A percentile compares a stretch with the other conserved stretches of the same genome.
phyloP scores from a whole-genome alignment of 2,888 invertebrate species.

The Dynastes hyllus region DNA sequence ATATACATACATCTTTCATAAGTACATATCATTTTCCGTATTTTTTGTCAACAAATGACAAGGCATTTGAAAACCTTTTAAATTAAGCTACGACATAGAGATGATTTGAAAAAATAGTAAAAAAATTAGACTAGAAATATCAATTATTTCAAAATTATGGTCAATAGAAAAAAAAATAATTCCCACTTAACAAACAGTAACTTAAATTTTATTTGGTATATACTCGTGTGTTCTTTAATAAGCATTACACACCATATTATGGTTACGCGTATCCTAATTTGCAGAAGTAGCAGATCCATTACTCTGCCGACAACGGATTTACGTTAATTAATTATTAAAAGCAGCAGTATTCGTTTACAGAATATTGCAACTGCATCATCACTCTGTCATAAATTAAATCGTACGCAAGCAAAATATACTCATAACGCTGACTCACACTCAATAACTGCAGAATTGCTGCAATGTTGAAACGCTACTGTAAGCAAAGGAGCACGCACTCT shows the following conservation, averaged over 20 bases:
- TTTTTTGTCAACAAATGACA: no score
- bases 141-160: no score
- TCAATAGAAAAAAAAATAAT: no score
- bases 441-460: not conserved
- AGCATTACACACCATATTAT: not conserved
- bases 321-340: not conserved
- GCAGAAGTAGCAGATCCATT: not conserved
- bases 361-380: not conserved
- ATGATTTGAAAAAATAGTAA: no score
- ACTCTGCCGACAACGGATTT: not conserved
- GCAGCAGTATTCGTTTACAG: not conserved
- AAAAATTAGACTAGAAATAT: no score
- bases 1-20: no score
- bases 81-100: no score
- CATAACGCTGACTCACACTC: not conserved
- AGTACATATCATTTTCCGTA: no score
- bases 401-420: not conserved
- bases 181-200: no score
- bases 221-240: no score
- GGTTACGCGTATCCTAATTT: not conserved
- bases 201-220: no score
- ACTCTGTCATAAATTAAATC: not conserved
- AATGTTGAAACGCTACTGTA: not conserved
- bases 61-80: no score
- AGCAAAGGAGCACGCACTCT: not conserved